These are phyloP conservation scores for Ectemnius continuus DNA, from an alignment of 2,888 invertebrate species.

Conservation along the genomic window DNA sequence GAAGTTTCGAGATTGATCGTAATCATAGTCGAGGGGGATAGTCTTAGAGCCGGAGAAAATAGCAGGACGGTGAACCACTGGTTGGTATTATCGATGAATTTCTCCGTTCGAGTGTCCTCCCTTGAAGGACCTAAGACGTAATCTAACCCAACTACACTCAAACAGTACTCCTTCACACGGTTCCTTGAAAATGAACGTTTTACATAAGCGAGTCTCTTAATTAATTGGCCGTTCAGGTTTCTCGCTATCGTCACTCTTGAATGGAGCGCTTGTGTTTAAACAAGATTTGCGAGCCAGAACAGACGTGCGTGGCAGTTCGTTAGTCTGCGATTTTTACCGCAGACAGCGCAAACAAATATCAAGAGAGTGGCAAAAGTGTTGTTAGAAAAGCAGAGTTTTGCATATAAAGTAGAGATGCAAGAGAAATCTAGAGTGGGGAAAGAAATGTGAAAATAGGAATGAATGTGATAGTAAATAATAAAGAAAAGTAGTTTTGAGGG, in stretches of 20 bases:
- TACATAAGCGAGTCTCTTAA: slow-evolving; percentile 30
- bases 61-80: neutral
- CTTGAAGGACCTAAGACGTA: slow-evolving; percentile 34
- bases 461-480: no score
- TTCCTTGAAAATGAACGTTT: slow-evolving; percentile 39
- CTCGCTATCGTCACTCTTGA: slow-evolving; percentile 16
- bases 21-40: slow-evolving; percentile 30
- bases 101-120: slow-evolving; percentile 22
- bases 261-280: neutral
- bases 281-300: neutral
- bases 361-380: no score
- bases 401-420: no score
- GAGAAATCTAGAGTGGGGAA: no score
- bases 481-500: no score
- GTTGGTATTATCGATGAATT: no score
- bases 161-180: neutral
- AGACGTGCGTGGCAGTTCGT: no score
- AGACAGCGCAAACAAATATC: no score
- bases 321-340: no score
- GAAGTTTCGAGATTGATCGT: no score
- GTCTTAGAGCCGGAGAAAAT: neutral
- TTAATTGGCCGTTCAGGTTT: slow-evolving; percentile 36
- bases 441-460: no score
- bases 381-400: no score
- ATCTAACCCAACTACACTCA: slow-evolving; percentile 10